These are phyloP conservation scores for Drosophila koepferae DNA, from an alignment of 2,888 invertebrate genomes.

Conservation along the genomic window DNA sequence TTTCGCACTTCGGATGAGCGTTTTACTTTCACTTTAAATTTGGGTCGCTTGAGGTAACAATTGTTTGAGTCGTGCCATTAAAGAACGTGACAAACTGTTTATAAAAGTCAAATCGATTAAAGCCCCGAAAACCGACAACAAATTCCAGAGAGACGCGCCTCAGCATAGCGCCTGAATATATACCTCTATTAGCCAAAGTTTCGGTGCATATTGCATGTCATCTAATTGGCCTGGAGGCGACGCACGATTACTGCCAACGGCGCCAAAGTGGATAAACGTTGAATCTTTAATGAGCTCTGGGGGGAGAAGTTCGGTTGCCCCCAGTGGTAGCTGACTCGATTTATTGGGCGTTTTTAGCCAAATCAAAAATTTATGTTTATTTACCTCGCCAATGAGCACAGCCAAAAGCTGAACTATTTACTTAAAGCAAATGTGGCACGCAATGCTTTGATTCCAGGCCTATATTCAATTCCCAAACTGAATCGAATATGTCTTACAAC, in stretches of 20 bases:
- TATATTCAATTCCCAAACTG: background rate
- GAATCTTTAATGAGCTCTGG: constrained; percentile 59
- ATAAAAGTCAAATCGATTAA: constrained; percentile 54
- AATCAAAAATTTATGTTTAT: constrained; percentile 69
- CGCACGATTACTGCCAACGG: constrained; percentile 37
- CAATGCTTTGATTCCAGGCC: background rate
- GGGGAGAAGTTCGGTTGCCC: background rate
- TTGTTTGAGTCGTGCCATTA: constrained; percentile 1
- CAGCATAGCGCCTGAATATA: background rate
- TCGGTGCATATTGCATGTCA: constrained; percentile 65
- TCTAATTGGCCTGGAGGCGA: constrained; percentile 56
- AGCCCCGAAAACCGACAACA: background rate
- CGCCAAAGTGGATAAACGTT: constrained; percentile 50
- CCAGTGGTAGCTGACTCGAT: constrained; percentile 35
- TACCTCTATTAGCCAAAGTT: background rate
- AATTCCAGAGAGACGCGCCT: background rate
- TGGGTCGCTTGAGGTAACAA: constrained; percentile 52
- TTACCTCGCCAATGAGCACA: constrained; percentile 47
- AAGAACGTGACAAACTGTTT: constrained; percentile 32
- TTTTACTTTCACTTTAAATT: constrained; percentile 63
- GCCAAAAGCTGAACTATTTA: constrained; percentile 62
- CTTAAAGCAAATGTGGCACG: background rate
- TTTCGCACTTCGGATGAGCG: constrained; percentile 35
- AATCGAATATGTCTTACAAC: background rate
- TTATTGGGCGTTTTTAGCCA: constrained; percentile 50